These are phyloP conservation scores for Mythimna ferrago DNA, from an alignment of 2,888 invertebrate species.

Conservation along the genomic window DNA sequence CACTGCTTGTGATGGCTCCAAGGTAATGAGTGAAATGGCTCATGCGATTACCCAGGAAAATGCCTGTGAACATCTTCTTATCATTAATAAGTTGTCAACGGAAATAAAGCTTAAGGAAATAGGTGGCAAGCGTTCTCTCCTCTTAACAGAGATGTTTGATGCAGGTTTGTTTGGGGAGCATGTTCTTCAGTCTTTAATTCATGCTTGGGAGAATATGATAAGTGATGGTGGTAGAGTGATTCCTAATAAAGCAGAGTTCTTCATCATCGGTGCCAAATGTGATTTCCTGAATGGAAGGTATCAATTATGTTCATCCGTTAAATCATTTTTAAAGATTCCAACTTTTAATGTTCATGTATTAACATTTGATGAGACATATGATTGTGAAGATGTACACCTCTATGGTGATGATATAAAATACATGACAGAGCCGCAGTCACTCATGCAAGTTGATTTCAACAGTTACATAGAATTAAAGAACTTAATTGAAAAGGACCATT, in stretches of 20 bases:
- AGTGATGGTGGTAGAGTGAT: conserved; percentile 88
- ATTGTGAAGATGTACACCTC: conserved; percentile 92
- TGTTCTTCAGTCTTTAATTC: conserved; percentile 92
- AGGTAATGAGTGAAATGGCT: conserved; percentile 92
- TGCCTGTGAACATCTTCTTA: conserved; percentile 86
- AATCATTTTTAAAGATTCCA: conserved; percentile 75
- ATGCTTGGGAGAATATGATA: conserved; percentile 93
- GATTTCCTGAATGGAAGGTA: conserved; percentile 86
- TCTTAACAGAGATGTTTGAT: conserved; percentile 95
- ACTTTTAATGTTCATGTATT: conserved; percentile 74
- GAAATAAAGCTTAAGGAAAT: conserved; percentile 88
- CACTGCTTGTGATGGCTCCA: conserved; percentile 93
- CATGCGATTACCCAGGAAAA: conserved; percentile 83
- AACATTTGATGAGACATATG: conserved; percentile 91
- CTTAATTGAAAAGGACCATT: conserved; percentile 64
- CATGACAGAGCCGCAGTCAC: conserved; percentile 89
- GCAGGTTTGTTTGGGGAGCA: conserved; percentile 95
- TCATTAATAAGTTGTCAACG: conserved; percentile 92
- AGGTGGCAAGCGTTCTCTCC: conserved; percentile 90
- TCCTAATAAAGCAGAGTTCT: conserved; percentile 92
- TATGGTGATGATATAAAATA: conserved; percentile 86
- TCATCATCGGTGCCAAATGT: conserved; percentile 92
- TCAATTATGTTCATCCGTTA: conserved; percentile 76
- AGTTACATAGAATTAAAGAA: conserved; percentile 86
- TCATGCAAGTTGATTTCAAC: conserved; percentile 92